These are phyloP conservation scores for Diarsia rubi DNA, from an alignment of 2,888 invertebrate species.

Conservation along the genomic window DNA sequence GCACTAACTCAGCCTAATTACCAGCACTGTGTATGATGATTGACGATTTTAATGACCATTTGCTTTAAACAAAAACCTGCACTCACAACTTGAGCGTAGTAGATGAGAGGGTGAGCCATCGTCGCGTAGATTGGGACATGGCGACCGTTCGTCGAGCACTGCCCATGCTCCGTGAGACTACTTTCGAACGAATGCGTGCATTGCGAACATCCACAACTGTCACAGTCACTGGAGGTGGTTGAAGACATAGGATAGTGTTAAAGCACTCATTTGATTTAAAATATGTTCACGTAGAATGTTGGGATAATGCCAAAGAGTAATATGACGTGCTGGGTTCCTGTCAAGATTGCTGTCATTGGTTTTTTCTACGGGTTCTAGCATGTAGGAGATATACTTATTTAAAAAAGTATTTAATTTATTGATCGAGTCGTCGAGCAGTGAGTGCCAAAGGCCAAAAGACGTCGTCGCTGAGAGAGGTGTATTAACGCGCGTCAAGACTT, in stretches of 20 bases:
- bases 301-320: conserved; percentile 32
- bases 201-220: conserved; percentile 64
- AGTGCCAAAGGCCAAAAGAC: too few relatives aligned
- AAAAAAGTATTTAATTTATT: not conserved
- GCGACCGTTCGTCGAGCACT: conserved; percentile 32
- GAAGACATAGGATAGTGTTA: conserved; percentile 71
- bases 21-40: not conserved
- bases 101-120: conserved; percentile 78
- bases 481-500: too few relatives aligned
- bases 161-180: conserved; percentile 30
- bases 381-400: not conserved
- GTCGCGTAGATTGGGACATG: conserved; percentile 69
- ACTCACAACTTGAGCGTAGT: conserved; percentile 82
- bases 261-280: conserved; percentile 31
- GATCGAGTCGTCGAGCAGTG: not conserved
- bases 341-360: conserved; percentile 25
- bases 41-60: not conserved
- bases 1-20: not conserved
- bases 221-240: conserved; percentile 74
- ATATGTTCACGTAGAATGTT: conserved; percentile 25
- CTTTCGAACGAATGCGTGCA: conserved; percentile 53
- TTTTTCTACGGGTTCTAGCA: not conserved
- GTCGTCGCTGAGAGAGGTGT: too few relatives aligned
- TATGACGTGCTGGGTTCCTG: conserved; percentile 29
- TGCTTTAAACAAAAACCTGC: not conserved